Conservation (phyloP, 2,888 invertebrate genomes). For the Parascotia fuliginaria region DNA sequence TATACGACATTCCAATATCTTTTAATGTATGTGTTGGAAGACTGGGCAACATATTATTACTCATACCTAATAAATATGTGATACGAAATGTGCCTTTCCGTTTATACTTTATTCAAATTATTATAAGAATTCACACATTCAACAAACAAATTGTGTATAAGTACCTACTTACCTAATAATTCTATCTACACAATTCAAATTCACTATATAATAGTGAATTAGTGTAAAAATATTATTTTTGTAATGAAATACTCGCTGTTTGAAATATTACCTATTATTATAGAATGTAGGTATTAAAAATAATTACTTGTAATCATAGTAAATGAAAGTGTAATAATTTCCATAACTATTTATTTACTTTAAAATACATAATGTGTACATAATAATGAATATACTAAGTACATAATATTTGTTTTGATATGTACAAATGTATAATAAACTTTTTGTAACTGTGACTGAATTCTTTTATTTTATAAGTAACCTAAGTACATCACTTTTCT, state of each 20-base stretch:
- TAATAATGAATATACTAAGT: conserved; percentile 71
- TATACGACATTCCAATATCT: conserved; percentile 28
- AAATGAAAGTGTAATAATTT: conserved; percentile 67
- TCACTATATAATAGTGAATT: conserved; percentile 64
- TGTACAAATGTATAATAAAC: conserved; percentile 84
- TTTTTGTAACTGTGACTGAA: conserved; percentile 49
- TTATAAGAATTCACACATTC: conserved; percentile 19
- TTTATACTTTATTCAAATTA: conserved; percentile 13
- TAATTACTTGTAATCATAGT: conserved; percentile 37
- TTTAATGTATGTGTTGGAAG: conserved; percentile 17
- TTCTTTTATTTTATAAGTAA: conserved; percentile 43
- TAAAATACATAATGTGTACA: conserved; percentile 72
- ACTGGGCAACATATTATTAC: conserved; percentile 3
- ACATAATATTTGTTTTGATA: conserved; percentile 71
- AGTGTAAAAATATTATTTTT: conserved; percentile 34
- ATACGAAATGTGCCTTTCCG: conserved; percentile 41
- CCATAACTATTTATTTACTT: conserved; percentile 79
- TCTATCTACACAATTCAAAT: conserved; percentile 34
- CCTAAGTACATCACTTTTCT: conserved; percentile 14
- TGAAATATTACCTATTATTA: conserved; percentile 43
- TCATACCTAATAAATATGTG: conserved; percentile 38
- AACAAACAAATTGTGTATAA: background rate
- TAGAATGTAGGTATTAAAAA: conserved; percentile 31
- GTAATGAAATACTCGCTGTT: conserved; percentile 63
- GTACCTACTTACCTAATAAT: conserved; percentile 12